phyloP scores from a whole-genome alignment of 1,140 invertebrate species.

The Bombus vancouverensis region DNA sequence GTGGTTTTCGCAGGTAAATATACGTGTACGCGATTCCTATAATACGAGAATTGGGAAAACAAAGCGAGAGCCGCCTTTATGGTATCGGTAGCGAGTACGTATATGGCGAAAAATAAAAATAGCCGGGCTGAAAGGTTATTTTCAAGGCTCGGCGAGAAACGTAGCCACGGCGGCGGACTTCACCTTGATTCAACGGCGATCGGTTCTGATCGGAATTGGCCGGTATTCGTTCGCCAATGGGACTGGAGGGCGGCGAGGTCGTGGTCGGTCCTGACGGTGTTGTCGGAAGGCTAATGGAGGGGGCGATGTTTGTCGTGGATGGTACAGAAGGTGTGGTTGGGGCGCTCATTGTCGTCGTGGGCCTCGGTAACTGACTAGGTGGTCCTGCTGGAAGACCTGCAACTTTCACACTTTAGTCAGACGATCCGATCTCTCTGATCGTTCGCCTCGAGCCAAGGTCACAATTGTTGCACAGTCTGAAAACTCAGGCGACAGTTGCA shows the following conservation, averaged over 20 bases:
- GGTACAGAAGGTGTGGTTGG: constrained; percentile 75
- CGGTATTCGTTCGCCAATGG: constrained; percentile 49
- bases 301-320: constrained; percentile 56
- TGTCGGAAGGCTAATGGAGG: constrained; percentile 72
- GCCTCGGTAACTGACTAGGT: constrained; percentile 72
- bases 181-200: constrained; percentile 70
- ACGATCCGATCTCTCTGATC: neutral
- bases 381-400: constrained; percentile 73
- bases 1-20: constrained; percentile 64
- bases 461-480: rapidly evolving
- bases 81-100: neutral
- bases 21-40: constrained; percentile 52
- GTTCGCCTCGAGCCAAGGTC: no score
- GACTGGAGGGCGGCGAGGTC: constrained; percentile 55
- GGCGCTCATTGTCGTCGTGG: constrained; percentile 77
- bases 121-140: neutral
- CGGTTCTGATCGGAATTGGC: constrained; percentile 56
- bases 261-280: constrained; percentile 66
- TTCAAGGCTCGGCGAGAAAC: neutral
- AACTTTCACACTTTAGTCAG: neutral
- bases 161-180: neutral
- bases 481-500: no score
- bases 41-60: neutral
- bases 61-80: neutral
- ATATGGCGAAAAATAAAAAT: constrained; percentile 11